Percentiles rank a stretch among this genome's conserved stretches.
Conservation (phyloP, 2,113 vertebrate genomes). For the Scytalopus superciliaris region DNA sequence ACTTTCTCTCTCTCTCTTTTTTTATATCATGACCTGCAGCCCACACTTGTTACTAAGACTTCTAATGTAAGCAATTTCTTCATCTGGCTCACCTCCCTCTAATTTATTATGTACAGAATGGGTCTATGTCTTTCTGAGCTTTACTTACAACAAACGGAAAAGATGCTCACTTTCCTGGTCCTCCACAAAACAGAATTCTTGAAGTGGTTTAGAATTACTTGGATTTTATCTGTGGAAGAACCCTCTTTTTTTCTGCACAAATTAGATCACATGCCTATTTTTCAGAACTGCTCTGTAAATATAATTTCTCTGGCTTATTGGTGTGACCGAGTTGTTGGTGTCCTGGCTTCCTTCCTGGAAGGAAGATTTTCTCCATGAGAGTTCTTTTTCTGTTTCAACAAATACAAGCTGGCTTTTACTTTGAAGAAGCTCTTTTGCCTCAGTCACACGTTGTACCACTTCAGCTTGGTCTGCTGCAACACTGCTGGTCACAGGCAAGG, state of each 20-base stretch:
- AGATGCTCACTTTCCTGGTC: neutral
- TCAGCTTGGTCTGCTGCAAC: neutral
- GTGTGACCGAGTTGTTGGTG: neutral
- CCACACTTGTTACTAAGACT: neutral
- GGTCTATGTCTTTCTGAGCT: neutral
- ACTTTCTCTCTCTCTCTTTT: neutral
- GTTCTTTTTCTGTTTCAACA: neutral
- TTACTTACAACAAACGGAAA: neutral
- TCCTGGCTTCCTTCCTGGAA: neutral
- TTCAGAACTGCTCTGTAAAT: neutral
- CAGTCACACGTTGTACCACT: neutral
- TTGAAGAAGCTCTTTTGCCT: neutral
- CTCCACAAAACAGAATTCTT: neutral
- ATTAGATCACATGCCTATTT: neutral
- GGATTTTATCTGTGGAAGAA: neutral
- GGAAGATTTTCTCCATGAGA: neutral
- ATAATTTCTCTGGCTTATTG: neutral
- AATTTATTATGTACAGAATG: neutral
- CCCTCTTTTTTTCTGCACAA: neutral
- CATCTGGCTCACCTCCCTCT: neutral
- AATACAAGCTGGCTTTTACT: neutral
- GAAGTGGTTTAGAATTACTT: neutral
- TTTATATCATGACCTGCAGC: neutral
- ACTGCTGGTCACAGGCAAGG: neutral
- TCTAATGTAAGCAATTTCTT: neutral